Evolutionary conservation across 2,113 vertebrate genomes (phyloP).

Genomic region (Sterna hirundo): DNA sequence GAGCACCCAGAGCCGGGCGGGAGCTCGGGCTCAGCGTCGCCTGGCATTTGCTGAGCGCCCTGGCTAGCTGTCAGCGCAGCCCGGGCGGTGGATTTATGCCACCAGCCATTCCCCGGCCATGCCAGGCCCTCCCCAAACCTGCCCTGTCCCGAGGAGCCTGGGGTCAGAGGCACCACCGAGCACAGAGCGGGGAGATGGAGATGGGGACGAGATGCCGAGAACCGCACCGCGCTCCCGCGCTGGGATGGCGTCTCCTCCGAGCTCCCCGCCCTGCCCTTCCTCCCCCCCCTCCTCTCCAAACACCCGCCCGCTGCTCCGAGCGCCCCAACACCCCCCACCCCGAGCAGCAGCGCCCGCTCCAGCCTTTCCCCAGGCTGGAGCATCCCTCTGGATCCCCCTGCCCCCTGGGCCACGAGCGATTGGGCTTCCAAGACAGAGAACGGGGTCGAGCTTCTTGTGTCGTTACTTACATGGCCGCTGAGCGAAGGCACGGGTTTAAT

Average conservation of each 20-base stretch:
- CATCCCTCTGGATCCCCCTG: not conserved
- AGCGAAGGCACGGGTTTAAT: not conserved
- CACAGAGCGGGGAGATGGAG: not conserved
- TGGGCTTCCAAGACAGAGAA: not conserved
- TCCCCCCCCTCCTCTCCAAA: too few species aligned
- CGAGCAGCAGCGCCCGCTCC: not conserved
- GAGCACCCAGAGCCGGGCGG: rapidly evolving
- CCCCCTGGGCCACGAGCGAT: rapidly evolving
- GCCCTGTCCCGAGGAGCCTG: not conserved
- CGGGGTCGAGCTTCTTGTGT: rapidly evolving
- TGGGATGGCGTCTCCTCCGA: rapidly evolving
- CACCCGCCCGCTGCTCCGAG: rapidly evolving
- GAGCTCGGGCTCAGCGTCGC: not conserved
- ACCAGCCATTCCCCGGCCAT: not conserved
- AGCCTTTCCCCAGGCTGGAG: not conserved
- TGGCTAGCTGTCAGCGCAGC: not conserved
- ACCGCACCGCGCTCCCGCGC: rapidly evolving
- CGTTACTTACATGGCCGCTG: rapidly evolving
- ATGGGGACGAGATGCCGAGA: not conserved
- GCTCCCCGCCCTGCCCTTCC: not conserved
- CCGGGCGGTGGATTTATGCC: rapidly evolving
- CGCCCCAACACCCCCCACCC: too few species aligned
- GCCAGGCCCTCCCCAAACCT: not conserved
- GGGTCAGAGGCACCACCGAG: rapidly evolving
- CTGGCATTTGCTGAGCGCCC: not conserved